phyloP scores from a whole-genome alignment of 2,888 invertebrate species.

The Cheilosia variabilis region DNA sequence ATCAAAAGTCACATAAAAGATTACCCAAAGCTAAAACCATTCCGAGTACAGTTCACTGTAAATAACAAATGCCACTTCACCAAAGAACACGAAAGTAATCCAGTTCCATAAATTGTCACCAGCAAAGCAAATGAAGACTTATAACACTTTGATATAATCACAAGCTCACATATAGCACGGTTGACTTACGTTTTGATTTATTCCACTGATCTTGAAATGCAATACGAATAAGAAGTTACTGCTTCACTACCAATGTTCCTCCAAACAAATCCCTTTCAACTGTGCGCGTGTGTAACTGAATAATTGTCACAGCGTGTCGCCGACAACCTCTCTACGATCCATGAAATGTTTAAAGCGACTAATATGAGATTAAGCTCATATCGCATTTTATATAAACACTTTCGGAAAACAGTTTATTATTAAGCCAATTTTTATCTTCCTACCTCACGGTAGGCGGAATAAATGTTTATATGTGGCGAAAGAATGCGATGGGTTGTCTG shows the following conservation, averaged over 20 bases:
- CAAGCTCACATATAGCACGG: constrained; percentile 2
- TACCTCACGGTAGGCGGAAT: constrained; percentile 17
- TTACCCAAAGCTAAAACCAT: neutral
- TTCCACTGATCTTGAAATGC: constrained; percentile 18
- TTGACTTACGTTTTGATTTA: constrained; percentile 53
- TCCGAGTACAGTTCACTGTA: neutral
- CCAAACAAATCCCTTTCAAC: constrained; percentile 4
- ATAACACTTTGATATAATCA: constrained; percentile 6
- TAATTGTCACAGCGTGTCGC: constrained; percentile 3
- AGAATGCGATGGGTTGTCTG: constrained; percentile 30
- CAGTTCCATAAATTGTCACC: constrained; percentile 14
- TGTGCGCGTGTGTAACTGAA: constrained; percentile 7
- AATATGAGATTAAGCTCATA: constrained; percentile 61
- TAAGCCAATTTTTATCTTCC: constrained; percentile 29
- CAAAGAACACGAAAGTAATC: neutral
- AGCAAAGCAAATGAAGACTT: constrained; percentile 4
- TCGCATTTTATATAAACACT: constrained; percentile 50
- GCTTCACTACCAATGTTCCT: neutral
- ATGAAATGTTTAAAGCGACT: constrained; percentile 58
- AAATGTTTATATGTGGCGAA: constrained; percentile 48
- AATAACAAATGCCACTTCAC: neutral
- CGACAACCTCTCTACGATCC: constrained; percentile 31
- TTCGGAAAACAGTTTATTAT: constrained; percentile 16
- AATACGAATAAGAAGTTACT: neutral
- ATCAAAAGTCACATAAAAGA: too few relatives aligned